Evolutionary conservation across 92 coral and sea anemone species (phyloP), one percentile per base, ranked within the genome.

Genomic region (Palythoa grandis): DNA sequence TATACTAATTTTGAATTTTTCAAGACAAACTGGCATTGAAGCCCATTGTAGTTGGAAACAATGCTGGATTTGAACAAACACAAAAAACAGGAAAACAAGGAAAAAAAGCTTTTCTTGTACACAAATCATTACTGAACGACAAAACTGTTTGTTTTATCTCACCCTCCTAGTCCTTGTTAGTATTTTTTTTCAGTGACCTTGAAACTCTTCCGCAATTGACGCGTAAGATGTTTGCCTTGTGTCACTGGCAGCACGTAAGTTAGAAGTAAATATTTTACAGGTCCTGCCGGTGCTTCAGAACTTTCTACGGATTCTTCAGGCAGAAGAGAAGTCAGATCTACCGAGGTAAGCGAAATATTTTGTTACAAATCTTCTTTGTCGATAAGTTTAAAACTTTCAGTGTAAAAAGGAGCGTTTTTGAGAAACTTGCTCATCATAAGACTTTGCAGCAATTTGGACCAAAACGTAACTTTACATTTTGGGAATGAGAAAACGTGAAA

Each of bases 201-300:
- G 56, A 52, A 52, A 52, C 9, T 1, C 16, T 60, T 12, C 20
- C 6, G 7, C 66, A 16, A 22, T 8, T 60, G 3, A 29, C 35
- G 35, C 35, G 35, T 29, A 29, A 29, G 35, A 29, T 1, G 20
- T 16, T 60, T 16, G 16, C 19, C 66, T 16, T 60, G 66, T 60
- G 3, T 60, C 20, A 22, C 19, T 20, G 11, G 69, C 24, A 19
- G 25, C 35, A 63, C 69, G 13, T 63, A 11, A 63, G 24, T 63
- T 7, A 20, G 17, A 9, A 54, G 52, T 57, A 15, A 56, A 15
- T 37, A 60, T 25, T 65, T 66, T 6, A 47, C 85, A 80, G 85
- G 70, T 80, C 7, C 9, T 47, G 14, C 60, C 39, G 38, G 58
- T 66, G 57, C 85, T 80, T 43, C 85, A 65, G 85, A 80, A 67